These are phyloP conservation scores for Trematocara variabile DNA, from an alignment of 2,113 vertebrate genomes.

Conservation along the genomic window DNA sequence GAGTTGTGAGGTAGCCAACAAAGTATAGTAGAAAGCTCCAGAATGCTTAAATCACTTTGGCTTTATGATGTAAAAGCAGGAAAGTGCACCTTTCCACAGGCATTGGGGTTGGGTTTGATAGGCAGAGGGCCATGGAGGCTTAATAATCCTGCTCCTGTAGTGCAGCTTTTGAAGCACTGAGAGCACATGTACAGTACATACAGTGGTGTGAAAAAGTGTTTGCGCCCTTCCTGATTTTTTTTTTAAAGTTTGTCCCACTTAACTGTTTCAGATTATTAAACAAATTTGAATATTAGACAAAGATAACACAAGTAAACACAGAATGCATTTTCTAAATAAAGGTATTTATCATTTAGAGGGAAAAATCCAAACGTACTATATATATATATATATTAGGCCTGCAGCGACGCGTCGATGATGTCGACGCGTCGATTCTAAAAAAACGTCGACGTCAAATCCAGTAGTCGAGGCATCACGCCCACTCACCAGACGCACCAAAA, in stretches of 20 bases:
- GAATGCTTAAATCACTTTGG: background rate
- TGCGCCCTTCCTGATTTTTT: background rate
- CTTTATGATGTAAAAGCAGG: background rate
- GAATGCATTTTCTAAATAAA: background rate
- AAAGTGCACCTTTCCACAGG: background rate
- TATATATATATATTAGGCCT: no score
- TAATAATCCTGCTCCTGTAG: background rate
- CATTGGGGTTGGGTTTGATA: background rate
- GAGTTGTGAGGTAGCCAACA: background rate
- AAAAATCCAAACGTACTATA: background rate
- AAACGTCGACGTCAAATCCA: no score
- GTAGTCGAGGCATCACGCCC: no score
- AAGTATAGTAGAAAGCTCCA: background rate
- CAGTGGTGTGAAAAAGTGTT: background rate
- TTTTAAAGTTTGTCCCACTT: accelerated
- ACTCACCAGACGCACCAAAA: no score
- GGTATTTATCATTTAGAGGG: background rate
- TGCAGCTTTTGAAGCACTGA: background rate
- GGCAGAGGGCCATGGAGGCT: background rate
- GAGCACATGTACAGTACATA: background rate
- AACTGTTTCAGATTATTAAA: background rate
- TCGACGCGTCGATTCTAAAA: no score
- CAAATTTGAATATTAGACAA: background rate
- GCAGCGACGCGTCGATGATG: no score
- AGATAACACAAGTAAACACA: background rate